These are phyloP conservation scores for Procambarus clarkii DNA, from an alignment of 1,140 invertebrate species.

Conservation along the genomic window DNA sequence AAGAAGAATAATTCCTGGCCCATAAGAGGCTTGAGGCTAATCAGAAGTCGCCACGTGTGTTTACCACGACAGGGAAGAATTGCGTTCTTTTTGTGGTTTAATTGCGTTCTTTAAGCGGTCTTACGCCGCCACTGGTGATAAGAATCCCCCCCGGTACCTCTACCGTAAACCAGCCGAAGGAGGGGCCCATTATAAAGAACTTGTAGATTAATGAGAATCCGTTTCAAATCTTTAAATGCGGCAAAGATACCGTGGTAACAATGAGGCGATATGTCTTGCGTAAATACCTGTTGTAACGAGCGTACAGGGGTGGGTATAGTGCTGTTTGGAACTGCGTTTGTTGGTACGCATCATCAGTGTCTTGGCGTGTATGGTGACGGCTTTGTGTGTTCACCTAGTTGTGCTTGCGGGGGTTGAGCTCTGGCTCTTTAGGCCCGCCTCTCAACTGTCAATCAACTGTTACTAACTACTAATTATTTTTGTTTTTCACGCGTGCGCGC, in stretches of 20 bases:
- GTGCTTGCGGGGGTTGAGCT: too few relatives aligned
- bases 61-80: background rate
- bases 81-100: background rate
- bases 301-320: background rate
- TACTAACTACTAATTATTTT: too few relatives aligned
- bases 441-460: too few relatives aligned
- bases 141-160: background rate
- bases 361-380: too few relatives aligned
- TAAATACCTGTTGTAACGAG: background rate
- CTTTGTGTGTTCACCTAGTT: too few relatives aligned
- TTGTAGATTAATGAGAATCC: background rate
- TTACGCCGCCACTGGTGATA: background rate
- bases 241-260: background rate
- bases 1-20: background rate
- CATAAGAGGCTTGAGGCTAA: background rate
- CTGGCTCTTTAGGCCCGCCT: too few relatives aligned
- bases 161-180: background rate
- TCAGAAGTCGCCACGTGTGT: background rate
- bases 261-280: background rate
- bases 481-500: too few relatives aligned
- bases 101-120: background rate
- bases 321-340: too few relatives aligned
- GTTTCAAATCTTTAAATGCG: slow-evolving; percentile 15
- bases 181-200: background rate
- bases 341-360: too few relatives aligned